Evolutionary conservation across 2,888 invertebrate species (phyloP).

Genomic region (Aporophyla lueneburgensis): DNA sequence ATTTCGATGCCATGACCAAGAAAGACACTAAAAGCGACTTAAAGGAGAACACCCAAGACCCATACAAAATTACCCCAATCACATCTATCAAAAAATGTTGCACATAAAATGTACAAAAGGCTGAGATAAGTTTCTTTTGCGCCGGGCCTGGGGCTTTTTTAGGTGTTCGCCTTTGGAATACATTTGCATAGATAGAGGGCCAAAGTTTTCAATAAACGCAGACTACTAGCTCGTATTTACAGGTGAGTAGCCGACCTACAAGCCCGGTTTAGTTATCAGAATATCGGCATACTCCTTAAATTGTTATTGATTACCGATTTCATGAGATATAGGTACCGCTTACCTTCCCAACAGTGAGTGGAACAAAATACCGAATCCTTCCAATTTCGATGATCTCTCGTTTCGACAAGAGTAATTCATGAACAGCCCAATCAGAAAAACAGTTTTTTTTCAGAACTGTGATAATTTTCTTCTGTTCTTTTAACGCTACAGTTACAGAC

Average conservation of each 20-base stretch:
- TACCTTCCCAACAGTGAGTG: not conserved
- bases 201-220: not conserved
- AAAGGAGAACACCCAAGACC: no score
- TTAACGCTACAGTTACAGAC: not conserved
- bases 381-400: not conserved
- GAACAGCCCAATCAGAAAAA: not conserved
- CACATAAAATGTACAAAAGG: no score
- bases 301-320: constrained; percentile 3
- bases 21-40: no score
- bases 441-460: not conserved
- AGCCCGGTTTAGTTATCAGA: not conserved
- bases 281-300: not conserved
- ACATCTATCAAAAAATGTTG: no score
- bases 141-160: no score
- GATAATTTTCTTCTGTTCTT: no score
- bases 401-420: not conserved
- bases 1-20: no score
- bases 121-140: no score
- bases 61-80: no score
- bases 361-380: not conserved
- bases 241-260: not conserved
- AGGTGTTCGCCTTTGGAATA: no score
- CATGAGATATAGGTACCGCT: not conserved
- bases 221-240: not conserved
- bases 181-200: not conserved